Evolutionary conservation across 2,113 vertebrate species (phyloP), one percentile per base, ranked within the genome.

Genomic region (Leucosticte australis): DNA sequence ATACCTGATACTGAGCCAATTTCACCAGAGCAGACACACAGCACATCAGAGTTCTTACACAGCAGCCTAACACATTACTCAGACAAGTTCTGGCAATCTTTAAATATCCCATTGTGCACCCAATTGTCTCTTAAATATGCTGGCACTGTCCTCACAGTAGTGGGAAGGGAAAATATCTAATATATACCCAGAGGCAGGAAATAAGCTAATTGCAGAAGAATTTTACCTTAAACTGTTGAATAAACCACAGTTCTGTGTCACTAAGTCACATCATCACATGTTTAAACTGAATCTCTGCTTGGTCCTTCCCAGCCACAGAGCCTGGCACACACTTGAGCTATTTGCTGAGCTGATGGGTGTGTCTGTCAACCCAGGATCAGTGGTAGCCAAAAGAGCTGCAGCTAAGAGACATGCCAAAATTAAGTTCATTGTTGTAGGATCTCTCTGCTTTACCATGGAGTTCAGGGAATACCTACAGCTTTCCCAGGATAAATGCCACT

Each of bases 201-300:
- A 93, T 80, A 93, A 70, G 64, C 71, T 96, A 93, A 95, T 67
- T 95, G 71, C 71, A 93, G 59, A 94, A 92, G 85, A 95, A 96
- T 90, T 95, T 88, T 81, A 90, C 92, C 75, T 92, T 80, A 63
- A 95, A 86, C 53, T 71, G 39, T 91, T 82, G 56, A 87, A 89
- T 52, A 94, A 93, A 87, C 80, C 62, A 87, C 46, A 80, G 75
- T 73, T 91, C 78, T 85, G 50, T 77, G 68, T 93, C 90, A 91
- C 28, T 49, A 73, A 92, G 77, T 94, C 92, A 83, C 46, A 77
- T 37, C 87, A 92, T 46, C 81, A 55, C 15, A 39, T 14, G 47
- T 50, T 44, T 94, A 65, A 93, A 55, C 27, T 60, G 89, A 30
- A 71, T 67, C 17, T 70, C 70, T 73, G 17, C 33, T 85, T 80